Evolutionary conservation across 2,888 invertebrate species (phyloP).

Genomic region (Drosophila neonasuta): DNA sequence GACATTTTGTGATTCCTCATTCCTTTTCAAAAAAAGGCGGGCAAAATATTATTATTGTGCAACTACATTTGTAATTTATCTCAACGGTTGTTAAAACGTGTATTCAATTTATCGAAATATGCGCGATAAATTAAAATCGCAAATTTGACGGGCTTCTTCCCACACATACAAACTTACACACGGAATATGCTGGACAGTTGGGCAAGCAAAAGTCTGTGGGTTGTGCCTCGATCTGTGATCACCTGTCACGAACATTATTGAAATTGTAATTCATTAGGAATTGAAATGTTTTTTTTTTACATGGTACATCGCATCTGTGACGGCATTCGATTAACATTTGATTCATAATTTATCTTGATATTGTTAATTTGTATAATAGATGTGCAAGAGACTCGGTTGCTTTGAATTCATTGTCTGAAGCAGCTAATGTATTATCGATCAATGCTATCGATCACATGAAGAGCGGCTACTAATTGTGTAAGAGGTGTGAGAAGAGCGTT

Average conservation of each 20-base stretch:
- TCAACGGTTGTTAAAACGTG: not conserved
- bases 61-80: too few species aligned
- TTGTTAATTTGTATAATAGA: constrained; percentile 17
- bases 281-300: constrained; percentile 28
- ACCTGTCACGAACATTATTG: constrained; percentile 24
- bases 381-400: not conserved
- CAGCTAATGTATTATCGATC: not conserved
- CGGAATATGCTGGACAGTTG: not conserved
- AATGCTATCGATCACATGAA: not conserved
- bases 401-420: constrained; percentile 8
- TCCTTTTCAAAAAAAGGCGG: too few species aligned
- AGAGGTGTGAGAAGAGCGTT: not conserved
- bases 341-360: constrained; percentile 51
- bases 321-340: constrained; percentile 50
- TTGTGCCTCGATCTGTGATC: constrained; percentile 3
- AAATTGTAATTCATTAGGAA: constrained; percentile 18
- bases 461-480: not conserved
- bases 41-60: too few species aligned
- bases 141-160: not conserved
- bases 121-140: constrained; percentile 13
- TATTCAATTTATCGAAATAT: constrained; percentile 10
- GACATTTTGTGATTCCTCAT: too few species aligned
- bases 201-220: constrained; percentile 1
- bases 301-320: constrained; percentile 15
- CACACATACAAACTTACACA: not conserved